Conservation (phyloP, 2,888 invertebrate species). For the Itoplectis maculator region DNA sequence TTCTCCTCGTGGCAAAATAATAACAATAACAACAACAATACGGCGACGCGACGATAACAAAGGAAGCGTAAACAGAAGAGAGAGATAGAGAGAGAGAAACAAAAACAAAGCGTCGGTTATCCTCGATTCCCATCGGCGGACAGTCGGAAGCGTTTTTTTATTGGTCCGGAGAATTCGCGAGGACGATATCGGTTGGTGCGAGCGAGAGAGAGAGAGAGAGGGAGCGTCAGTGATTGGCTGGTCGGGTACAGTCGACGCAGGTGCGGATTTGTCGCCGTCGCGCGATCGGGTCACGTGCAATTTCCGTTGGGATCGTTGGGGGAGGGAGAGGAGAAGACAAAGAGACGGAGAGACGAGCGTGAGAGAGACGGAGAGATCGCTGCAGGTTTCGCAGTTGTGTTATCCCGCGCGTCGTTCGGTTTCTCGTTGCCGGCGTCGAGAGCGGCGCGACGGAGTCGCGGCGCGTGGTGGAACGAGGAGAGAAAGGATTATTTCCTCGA, state of each 20-base stretch:
- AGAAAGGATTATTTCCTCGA: constrained; percentile 52
- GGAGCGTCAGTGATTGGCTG: constrained; percentile 5
- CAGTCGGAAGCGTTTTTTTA: too few relatives aligned
- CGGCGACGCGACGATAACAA: neutral
- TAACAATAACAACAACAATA: neutral
- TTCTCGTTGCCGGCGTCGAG: constrained; percentile 17
- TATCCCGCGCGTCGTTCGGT: too few relatives aligned
- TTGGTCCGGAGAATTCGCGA: too few relatives aligned
- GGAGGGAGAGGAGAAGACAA: neutral
- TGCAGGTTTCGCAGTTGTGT: too few relatives aligned
- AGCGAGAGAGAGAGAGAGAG: too few relatives aligned
- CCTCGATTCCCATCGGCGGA: too few relatives aligned
- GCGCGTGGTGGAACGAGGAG: constrained; percentile 44
- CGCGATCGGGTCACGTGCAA: constrained; percentile 27
- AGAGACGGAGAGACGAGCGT: constrained; percentile 50
- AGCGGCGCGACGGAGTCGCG: too few relatives aligned
- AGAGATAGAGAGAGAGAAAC: too few relatives aligned
- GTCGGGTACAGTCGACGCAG: neutral
- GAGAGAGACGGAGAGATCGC: constrained; percentile 40
- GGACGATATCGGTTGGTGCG: neutral
- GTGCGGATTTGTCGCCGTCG: constrained; percentile 20
- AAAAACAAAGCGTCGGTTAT: too few relatives aligned
- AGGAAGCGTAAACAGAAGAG: too few relatives aligned
- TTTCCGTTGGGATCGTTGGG: constrained; percentile 5
- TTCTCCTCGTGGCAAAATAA: neutral